A percentile compares a stretch with the other conserved stretches of the same genome.
Conservation (phyloP, 2,113 vertebrate genomes). For the Patagioenas fasciata region DNA sequence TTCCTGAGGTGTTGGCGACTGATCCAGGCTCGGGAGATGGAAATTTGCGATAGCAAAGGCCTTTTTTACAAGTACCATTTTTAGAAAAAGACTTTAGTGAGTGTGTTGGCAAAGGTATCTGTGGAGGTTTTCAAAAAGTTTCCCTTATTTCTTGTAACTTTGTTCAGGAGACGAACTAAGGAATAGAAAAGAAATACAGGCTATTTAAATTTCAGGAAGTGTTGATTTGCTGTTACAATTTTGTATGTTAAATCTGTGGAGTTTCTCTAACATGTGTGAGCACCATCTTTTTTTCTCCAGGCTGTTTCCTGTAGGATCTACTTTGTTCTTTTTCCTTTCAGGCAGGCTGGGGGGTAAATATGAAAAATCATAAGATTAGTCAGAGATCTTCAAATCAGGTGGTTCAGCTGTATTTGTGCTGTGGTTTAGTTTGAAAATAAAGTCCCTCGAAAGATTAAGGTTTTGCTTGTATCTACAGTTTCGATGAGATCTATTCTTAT, state of each 20-base stretch:
- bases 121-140: not conserved
- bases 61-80: accelerated
- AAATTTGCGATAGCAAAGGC: not conserved
- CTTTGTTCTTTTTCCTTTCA: not conserved
- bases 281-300: not conserved
- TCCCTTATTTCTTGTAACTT: not conserved
- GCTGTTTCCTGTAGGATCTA: not conserved
- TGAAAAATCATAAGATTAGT: not conserved
- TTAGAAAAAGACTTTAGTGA: not conserved
- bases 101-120: not conserved
- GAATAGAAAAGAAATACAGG: not conserved
- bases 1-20: not conserved
- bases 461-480: not conserved
- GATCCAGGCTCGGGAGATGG: not conserved
- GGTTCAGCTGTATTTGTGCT: not conserved
- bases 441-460: not conserved
- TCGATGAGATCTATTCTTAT: not conserved
- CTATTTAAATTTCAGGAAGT: not conserved
- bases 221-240: not conserved
- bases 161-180: not conserved
- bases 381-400: not conserved
- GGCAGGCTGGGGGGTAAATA: not conserved
- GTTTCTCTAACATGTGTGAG: not conserved
- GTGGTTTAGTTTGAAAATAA: not conserved
- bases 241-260: not conserved